Percentiles rank a stretch among this genome's conserved stretches.
Conservation (phyloP, 2,797 vertebrate species). For the Intellagama lesueurii region DNA sequence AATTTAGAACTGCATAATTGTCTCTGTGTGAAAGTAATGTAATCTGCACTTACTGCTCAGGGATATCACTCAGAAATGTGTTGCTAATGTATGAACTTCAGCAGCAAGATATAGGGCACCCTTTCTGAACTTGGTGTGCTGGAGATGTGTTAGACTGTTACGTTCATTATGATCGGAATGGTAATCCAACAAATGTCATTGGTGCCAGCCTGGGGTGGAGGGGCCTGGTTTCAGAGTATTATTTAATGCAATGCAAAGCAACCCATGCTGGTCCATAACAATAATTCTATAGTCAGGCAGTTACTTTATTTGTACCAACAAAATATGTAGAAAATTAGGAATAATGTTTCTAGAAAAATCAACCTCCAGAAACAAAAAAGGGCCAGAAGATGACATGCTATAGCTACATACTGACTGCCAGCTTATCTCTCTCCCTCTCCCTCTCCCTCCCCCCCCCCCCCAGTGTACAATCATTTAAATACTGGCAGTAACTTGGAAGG, state of each 20-base stretch:
- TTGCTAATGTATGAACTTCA: conserved; percentile 14
- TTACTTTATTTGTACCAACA: neutral
- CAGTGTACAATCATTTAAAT: neutral
- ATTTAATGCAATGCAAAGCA: neutral
- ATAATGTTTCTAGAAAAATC: neutral
- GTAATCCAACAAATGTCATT: neutral
- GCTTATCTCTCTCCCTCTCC: neutral
- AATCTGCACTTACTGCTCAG: neutral
- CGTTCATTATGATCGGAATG: neutral
- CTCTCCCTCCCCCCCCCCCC: too few relatives aligned
- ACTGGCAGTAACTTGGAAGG: neutral
- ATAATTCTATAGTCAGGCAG: neutral
- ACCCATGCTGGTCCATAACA: neutral
- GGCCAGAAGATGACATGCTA: neutral
- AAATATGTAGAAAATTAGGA: neutral
- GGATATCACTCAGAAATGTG: neutral
- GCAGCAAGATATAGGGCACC: neutral
- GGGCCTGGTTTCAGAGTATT: neutral
- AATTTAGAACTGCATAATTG: too few relatives aligned
- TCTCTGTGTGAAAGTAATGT: neutral
- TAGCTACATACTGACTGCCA: neutral
- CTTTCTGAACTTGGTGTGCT: neutral
- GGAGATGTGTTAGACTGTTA: neutral
- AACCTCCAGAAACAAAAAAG: neutral
- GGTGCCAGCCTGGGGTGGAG: neutral